Evolutionary conservation across 2,888 invertebrate species (phyloP), one percentile per base, ranked within the genome.

Genomic region (Acleris sparsana): DNA sequence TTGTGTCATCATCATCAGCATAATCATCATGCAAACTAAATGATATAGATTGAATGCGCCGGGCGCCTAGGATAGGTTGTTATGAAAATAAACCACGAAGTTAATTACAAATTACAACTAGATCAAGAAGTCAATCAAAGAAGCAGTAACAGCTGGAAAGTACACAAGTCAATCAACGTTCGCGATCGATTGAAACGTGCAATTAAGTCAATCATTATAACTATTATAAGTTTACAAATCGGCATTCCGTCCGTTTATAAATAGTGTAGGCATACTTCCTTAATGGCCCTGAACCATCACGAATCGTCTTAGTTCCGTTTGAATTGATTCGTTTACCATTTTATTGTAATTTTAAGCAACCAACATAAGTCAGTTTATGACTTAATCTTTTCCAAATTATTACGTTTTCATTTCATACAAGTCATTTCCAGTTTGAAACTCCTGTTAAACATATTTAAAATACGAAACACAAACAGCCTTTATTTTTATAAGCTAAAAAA

Each of bases 251-350:
- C 44, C 46, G 57, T 62, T 65, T 57, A 62, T 52, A 53, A 17
- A 39, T 39, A 39, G 46, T 18, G 57, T 53, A 39, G 46, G 39
- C 51, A 25, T 65, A 65, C 56, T 61, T 59, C 56, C 56, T 66
- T 66, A 66, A 66, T 65, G 56, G 61, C 55, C 33, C 48, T 44
- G 48, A 66, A 43, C 66, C 61, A 53, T 66, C 52, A 52, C 39
- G 29, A 66, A 62, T 66, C 53, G 48, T 52, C 39, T 65, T 53
- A 62, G 57, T 53, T 61, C 62, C 61, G 48, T 61, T 52, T 57
- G 18, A 57, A 62, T 57, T 62, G 61, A 57, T 56, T 60, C 61
- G 65, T 56, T 66, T 48, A 53, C 56, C 48, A 52, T 46, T 49
- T 51, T 29, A 25, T 18, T 46, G 20, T 29, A 58, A 9, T 48